Evolutionary conservation across 1,140 invertebrate species (phyloP), one percentile per base, ranked within the genome.

Genomic region (Aporrectodea caliginosa): DNA sequence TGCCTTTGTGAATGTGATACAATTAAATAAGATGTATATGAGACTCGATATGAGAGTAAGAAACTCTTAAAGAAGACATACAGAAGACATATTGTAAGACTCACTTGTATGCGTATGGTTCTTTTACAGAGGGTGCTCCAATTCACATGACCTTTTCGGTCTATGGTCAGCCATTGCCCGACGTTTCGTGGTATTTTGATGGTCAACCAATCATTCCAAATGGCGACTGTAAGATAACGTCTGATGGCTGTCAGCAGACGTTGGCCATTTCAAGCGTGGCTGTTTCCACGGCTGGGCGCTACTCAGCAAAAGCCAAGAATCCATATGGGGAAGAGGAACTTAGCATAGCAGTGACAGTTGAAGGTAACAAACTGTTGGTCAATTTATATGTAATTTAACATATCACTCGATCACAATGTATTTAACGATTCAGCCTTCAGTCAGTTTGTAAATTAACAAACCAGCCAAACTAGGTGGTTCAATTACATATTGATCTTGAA

Each of bases 301-400:
- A 98, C 87, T 97, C 96, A 0, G 98, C 95, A 84, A 94, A 97
- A 0, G 96, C 96, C 0, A 94, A 95, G 84, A 98, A 96, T 0
- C 92, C 92, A 34, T 93, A 93, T 79, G 86, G 86, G 16, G 95
- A 95, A 68, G 95, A 94, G 83, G 97, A 98, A 74, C 6, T 22
- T 22, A 58, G 22, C 6, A 58, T 58, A 22, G 22, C 43, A 58
- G 6, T 58, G 22, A 58, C 43, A 58, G 43, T 58, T 58, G 22
- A 58, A 58, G 43, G 43, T 58, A 58, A 6, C n/a, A n/a, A n/a
- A n/a, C n/a, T n/a, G n/a, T n/a, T n/a, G n/a, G n/a, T n/a, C n/a
- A n/a, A n/a, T n/a, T n/a, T n/a, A n/a, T n/a, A n/a, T n/a, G n/a
- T n/a, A n/a, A n/a, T n/a, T n/a, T n/a, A n/a, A n/a, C n/a, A n/a